Evolutionary conservation across 2,113 vertebrate genomes (phyloP).

Genomic region (Otocyon megalotis): DNA sequence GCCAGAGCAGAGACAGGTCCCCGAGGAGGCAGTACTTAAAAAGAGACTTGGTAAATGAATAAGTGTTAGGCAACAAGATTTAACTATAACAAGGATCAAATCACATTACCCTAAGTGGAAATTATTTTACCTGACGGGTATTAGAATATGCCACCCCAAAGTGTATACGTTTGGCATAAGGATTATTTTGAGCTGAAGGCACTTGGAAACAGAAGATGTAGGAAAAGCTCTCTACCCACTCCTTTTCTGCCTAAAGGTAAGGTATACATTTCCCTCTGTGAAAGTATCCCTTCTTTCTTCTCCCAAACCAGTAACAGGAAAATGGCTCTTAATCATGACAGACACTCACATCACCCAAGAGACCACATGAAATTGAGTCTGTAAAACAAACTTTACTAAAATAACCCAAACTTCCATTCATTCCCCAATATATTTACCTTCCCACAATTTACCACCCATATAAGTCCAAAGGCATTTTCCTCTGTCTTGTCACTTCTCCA

Average conservation of each 20-base stretch:
- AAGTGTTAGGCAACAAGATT: background rate
- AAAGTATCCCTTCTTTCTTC: background rate
- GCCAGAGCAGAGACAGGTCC: background rate
- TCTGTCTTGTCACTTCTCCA: background rate
- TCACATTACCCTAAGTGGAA: background rate
- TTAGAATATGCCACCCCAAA: background rate
- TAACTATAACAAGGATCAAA: background rate
- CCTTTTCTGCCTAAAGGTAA: background rate
- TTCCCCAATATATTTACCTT: background rate
- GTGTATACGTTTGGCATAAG: background rate
- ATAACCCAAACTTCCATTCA: background rate
- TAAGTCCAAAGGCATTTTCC: background rate
- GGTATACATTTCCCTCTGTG: background rate
- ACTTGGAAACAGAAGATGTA: background rate
- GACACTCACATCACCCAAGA: background rate
- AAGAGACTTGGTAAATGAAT: background rate
- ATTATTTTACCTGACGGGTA: background rate
- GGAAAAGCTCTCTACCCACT: background rate
- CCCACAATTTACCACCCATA: background rate
- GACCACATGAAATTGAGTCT: background rate
- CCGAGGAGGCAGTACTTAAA: background rate
- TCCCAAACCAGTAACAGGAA: background rate
- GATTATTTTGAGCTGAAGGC: background rate
- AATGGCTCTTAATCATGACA: background rate
- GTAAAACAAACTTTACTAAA: background rate